These are phyloP conservation scores for Eulemur mongoz DNA, from an alignment of 2,797 vertebrate genomes.

Conservation along the genomic window DNA sequence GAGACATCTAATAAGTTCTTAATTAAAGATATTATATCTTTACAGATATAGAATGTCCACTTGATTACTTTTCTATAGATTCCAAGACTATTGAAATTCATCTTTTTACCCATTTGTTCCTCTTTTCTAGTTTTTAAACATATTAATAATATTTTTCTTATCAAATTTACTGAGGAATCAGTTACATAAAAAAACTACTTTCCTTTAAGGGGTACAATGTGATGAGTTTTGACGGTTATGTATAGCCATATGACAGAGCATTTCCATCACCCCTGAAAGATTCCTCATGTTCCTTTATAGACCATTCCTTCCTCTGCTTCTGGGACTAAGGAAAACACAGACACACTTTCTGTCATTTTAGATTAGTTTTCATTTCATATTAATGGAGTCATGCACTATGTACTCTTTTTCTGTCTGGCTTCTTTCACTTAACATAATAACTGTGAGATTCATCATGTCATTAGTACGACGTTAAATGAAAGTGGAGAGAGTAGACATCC, in stretches of 20 bases:
- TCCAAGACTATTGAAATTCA: background rate
- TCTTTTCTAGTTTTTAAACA: background rate
- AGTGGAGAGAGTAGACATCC: background rate
- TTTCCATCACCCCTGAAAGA: background rate
- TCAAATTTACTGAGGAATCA: background rate
- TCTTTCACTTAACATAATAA: background rate
- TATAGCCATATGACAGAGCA: background rate
- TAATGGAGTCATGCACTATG: background rate
- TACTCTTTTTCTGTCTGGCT: background rate
- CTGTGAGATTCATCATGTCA: background rate
- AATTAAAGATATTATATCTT: background rate
- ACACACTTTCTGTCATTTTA: background rate
- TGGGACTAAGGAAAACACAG: background rate
- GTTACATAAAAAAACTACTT: background rate
- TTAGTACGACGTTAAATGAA: background rate
- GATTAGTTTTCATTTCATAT: background rate
- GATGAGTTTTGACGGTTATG: background rate
- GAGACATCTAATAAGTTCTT: background rate
- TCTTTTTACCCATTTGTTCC: background rate
- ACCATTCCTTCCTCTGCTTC: background rate
- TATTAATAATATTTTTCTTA: background rate
- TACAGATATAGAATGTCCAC: background rate
- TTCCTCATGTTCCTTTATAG: background rate
- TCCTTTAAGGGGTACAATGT: background rate
- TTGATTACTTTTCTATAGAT: background rate